Base-by-base conservation (phyloP, 2,113 vertebrate genomes). In the Misgurnus anguillicaudatus region DNA sequence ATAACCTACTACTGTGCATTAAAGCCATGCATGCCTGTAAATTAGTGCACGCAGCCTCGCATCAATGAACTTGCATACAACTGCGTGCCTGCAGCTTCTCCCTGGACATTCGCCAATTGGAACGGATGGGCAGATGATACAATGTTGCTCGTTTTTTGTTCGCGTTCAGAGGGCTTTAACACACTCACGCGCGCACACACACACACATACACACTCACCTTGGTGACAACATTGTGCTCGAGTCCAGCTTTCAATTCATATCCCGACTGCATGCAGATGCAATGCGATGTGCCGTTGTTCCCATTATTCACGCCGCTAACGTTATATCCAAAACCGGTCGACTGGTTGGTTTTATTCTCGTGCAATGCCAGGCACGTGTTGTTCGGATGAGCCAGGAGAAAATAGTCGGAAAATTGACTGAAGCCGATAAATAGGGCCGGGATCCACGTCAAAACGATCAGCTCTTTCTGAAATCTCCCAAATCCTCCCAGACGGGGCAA, bases 371-470 rank as follows among this genome's bases (percentile, higher is more conserved):
- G 24, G 72, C 96, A 97, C 90, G 93, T 94, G 90, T 86, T 95
- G 88, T 92, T 91, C 0, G 93, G 97, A 90, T 95, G 94, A 80
- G 95, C 95, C 82, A 98, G 87, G 3, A 99, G 94, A 81, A 99
- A 96, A 87, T 91, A 91, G 88, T 98, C 96, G 41, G 97, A 99
- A 92, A 95, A 96, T 86, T 97, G 96, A 87, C 96, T 99, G 92
- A 97, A 97, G 86, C 96, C 95, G 55, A 99, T 97, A 79, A 98
- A 95, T 0, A 99, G 79, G 45, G 96, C 97, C 31, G 97, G 97
- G 38, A 99, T 92, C 95, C 96, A 98, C 84, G 97, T 98, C 90
- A 99, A 95, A 78, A 96, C 91, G 82, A 98, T 93, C 68, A 99
- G 93, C 86, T 95, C 94, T 82, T 90, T 94, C 90, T 98, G 96